Base-by-base conservation (phyloP, 1,140 invertebrate species). In the Aethina tumida region DNA sequence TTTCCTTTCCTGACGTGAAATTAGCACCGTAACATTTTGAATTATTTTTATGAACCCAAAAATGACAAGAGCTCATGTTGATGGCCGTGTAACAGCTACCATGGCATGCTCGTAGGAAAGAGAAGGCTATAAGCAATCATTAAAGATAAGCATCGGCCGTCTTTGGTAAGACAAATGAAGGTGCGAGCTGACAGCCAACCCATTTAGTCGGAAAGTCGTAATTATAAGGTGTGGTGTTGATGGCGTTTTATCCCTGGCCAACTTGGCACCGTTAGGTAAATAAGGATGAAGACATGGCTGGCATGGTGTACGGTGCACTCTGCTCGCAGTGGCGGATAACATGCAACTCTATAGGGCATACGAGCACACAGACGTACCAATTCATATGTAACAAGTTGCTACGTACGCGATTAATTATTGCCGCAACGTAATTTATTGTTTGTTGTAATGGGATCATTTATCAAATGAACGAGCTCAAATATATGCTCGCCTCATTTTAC, bases 161-260 rank as follows among this genome's bases (percentile, higher is more conserved):
- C 53, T 49, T 55, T 53, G 55, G 47, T 49, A 53, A 58, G 56
- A 58, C 56, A 58, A 58, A 58, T 58, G 56, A 55, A 58, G 56
- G 56, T 58, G 56, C 56, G 48, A 58, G 53, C 54, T 58, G 56
- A 58, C 56, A 58, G 56, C 56, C 29, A 51, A 46, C 53, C 53
- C 54, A 57, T 58, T 58, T 57, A 58, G 56, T 55, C 56, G 56
- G 56, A 49, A 58, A 58, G 56, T 57, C 49, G 56, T 58, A 58
- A 58, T 58, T 58, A 58, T 54, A 58, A 58, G 56, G 54, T 47
- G 56, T 58, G 56, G 54, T 57, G n/a, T n/a, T n/a, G 52, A 47
- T 55, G 43, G 41, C 29, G 31, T 34, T 27, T 20, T 39, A 39
- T 33, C n/a, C n/a, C 35, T 35, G 25, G 39, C 24, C 46, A 29